A percentile compares a stretch with the other conserved stretches of the same genome.
Evolutionary conservation across 2,113 vertebrate species (phyloP).

Genomic region (Labrus mixtus): DNA sequence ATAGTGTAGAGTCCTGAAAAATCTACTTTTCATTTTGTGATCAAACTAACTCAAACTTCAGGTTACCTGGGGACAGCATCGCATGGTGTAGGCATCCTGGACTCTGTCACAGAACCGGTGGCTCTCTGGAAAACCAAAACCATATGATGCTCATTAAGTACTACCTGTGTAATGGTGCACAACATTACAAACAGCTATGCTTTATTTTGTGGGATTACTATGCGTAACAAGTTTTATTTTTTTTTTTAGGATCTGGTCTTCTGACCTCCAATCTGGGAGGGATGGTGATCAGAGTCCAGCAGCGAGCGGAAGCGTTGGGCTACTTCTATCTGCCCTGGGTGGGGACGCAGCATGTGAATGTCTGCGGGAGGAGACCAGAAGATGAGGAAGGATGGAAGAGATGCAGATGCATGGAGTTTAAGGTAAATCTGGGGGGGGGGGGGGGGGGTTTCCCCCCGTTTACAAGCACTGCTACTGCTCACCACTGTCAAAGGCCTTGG

Average conservation of each 20-base stretch:
- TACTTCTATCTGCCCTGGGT: constrained; percentile 94
- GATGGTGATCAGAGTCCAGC: constrained; percentile 96
- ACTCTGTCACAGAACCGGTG: constrained; percentile 97
- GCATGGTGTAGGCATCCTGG: constrained; percentile 96
- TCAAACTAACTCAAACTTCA: constrained; percentile 18
- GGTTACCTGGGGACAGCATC: constrained; percentile 97
- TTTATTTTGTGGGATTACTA: constrained; percentile 3
- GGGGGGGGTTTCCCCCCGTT: background rate
- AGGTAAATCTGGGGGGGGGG: background rate
- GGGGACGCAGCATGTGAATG: constrained; percentile 92
- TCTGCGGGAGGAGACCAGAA: constrained; percentile 81
- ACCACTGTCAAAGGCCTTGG: constrained; percentile 98
- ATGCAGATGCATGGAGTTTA: background rate
- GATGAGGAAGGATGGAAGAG: background rate
- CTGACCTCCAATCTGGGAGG: constrained; percentile 96
- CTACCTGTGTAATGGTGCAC: background rate
- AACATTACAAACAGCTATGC: constrained; percentile 4
- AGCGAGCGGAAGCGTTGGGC: constrained; percentile 95
- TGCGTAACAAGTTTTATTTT: background rate
- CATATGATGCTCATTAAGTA: constrained; percentile 19
- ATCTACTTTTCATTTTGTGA: constrained; percentile 15
- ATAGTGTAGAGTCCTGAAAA: background rate
- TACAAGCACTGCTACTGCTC: constrained; percentile 45
- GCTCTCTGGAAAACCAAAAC: constrained; percentile 86
- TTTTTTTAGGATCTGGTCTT: background rate